These are phyloP conservation scores for Coranthus polyacanthus DNA, from an alignment of 2,797 vertebrate species.

Conservation along the genomic window DNA sequence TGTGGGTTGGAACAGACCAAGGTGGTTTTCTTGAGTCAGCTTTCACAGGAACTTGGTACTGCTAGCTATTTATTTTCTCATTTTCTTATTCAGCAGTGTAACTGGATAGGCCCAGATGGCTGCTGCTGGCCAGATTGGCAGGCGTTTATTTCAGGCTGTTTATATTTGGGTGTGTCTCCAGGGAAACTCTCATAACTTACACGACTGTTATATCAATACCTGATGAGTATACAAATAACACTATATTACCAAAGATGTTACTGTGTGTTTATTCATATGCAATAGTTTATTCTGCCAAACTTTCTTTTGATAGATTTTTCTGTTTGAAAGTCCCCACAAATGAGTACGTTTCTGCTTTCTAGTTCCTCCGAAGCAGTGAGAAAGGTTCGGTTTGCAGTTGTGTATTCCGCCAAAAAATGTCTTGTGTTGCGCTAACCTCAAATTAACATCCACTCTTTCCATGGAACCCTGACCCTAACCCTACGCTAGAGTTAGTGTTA, in stretches of 20 bases:
- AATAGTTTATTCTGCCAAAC: slow-evolving; percentile 6
- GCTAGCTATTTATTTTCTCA: slow-evolving; percentile 71
- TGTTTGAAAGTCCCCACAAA: too few species aligned
- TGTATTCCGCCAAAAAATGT: too few species aligned
- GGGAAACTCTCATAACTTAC: slow-evolving; percentile 60
- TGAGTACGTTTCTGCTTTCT: too few species aligned
- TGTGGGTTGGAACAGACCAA: slow-evolving; percentile 55
- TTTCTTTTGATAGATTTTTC: too few species aligned
- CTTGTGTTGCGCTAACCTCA: too few species aligned
- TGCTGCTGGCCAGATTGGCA: slow-evolving; percentile 53
- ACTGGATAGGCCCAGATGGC: slow-evolving; percentile 69
- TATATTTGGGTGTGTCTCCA: slow-evolving; percentile 75
- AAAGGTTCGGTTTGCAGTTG: too few species aligned
- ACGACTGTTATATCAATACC: slow-evolving; percentile 61
- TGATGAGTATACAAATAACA: slow-evolving; percentile 62
- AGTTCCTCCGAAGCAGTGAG: too few species aligned
- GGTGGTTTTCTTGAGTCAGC: slow-evolving; percentile 67
- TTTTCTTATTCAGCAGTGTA: slow-evolving; percentile 76
- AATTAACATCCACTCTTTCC: too few species aligned
- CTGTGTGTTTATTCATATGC: slow-evolving; percentile 11
- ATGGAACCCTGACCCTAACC: too few species aligned
- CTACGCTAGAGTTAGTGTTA: too few species aligned
- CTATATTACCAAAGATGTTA: slow-evolving; percentile 18
- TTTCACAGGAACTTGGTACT: slow-evolving; percentile 55
- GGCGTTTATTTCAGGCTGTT: slow-evolving; percentile 69